Percentiles rank a stretch among this genome's conserved stretches.
These are phyloP conservation scores for Peromyscus aztecus DNA, from an alignment of 2,797 vertebrate species.

Conservation along the genomic window DNA sequence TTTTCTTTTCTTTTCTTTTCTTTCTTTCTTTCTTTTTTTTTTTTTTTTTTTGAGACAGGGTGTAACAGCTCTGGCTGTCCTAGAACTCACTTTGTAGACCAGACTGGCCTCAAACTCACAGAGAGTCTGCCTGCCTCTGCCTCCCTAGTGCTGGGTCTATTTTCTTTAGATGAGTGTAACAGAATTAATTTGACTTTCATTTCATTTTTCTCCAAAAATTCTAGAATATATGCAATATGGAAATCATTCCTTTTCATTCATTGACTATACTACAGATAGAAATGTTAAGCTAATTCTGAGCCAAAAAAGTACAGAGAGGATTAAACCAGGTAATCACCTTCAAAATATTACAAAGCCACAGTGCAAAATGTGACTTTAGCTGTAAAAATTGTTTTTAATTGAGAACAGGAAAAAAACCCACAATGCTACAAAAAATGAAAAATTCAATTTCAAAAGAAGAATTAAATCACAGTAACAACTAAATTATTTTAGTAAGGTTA, in stretches of 20 bases:
- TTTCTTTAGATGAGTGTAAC: slow-evolving; percentile 48
- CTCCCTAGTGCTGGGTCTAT: neutral
- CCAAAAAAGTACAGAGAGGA: slow-evolving; percentile 62
- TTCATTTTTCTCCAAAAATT: slow-evolving; percentile 48
- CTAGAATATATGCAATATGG: slow-evolving; percentile 51
- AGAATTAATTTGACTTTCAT: slow-evolving; percentile 65
- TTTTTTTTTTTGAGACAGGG: neutral
- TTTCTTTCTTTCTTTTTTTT: neutral
- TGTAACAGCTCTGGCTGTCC: neutral
- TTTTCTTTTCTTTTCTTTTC: neutral
- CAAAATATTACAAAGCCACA: slow-evolving; percentile 71
- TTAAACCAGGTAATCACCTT: slow-evolving; percentile 68
- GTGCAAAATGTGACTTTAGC: slow-evolving; percentile 35
- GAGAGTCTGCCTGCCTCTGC: neutral
- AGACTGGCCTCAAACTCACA: neutral
- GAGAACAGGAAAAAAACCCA: slow-evolving; percentile 11
- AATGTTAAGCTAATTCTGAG: slow-evolving; percentile 69
- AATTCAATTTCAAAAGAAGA: slow-evolving; percentile 62
- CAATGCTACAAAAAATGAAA: neutral
- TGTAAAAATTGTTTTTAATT: slow-evolving; percentile 6
- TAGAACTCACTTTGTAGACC: neutral
- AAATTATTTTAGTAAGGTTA: slow-evolving; percentile 75
- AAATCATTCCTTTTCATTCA: slow-evolving; percentile 66
- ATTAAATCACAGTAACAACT: slow-evolving; percentile 4
- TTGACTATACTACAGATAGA: slow-evolving; percentile 66